Conservation (phyloP, 92 coral and sea anemone species). For the Chrysogorgia sp. region DNA sequence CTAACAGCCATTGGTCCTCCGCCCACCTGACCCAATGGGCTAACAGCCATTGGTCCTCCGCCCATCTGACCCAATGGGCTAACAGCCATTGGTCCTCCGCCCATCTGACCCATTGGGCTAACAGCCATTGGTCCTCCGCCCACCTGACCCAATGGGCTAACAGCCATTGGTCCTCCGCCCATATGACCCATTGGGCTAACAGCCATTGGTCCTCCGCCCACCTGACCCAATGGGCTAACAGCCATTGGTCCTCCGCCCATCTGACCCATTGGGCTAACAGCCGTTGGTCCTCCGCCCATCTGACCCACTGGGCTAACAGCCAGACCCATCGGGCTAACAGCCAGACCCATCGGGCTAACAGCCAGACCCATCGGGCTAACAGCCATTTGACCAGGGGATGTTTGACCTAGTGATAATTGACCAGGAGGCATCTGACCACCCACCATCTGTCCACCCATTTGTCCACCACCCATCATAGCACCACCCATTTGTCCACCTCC, state of each 20-base stretch:
- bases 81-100: conserved; percentile 3
- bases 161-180: not conserved
- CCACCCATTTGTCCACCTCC: not conserved
- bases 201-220: not conserved
- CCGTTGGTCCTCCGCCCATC: conserved; percentile 1
- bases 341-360: conserved; percentile 4
- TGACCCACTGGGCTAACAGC: not conserved
- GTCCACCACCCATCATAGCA: conserved; percentile 1
- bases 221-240: not conserved
- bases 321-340: not conserved
- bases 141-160: not conserved
- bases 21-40: not conserved
- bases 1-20: not conserved
- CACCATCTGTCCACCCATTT: not conserved
- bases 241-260: not conserved
- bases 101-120: not conserved
- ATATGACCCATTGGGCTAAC: not conserved
- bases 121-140: not conserved
- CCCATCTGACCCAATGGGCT: not conserved
- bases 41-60: not conserved
- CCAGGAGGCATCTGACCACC: not conserved
- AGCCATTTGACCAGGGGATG: conserved; percentile 8
- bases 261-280: not conserved
- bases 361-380: not conserved
- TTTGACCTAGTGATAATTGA: not conserved